Evolutionary conservation across 2,888 invertebrate species (phyloP).

Genomic region (Chesias legatella): DNA sequence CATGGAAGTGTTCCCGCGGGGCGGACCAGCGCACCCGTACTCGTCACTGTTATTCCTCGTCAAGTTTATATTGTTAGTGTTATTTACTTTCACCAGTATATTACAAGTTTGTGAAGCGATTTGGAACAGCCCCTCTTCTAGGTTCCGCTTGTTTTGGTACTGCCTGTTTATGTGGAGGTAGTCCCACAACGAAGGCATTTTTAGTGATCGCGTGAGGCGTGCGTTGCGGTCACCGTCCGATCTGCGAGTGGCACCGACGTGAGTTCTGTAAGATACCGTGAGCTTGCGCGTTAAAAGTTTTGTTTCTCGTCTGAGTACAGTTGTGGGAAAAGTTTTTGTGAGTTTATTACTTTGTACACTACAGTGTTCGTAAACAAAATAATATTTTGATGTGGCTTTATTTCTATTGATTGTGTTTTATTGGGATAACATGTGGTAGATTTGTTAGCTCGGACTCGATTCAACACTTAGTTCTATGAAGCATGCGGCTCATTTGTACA

Average conservation of each 20-base stretch:
- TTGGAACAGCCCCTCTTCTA: conserved; percentile 88
- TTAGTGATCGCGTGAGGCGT: conserved; percentile 35
- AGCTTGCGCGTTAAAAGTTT: conserved; percentile 69
- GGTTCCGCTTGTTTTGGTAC: conserved; percentile 80
- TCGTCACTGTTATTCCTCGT: conserved; percentile 83
- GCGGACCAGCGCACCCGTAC: conserved; percentile 75
- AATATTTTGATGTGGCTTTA: no score
- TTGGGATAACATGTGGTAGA: no score
- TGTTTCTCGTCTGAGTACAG: conserved; percentile 35
- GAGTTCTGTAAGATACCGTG: conserved; percentile 21
- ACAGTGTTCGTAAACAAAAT: conserved; percentile 1
- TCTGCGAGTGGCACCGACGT: conserved; percentile 32
- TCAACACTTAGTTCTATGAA: no score
- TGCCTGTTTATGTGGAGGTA: conserved; percentile 75
- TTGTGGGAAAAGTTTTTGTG: conserved; percentile 26
- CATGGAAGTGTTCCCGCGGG: conserved; percentile 65
- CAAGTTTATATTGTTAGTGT: conserved; percentile 86
- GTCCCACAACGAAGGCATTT: conserved; percentile 83
- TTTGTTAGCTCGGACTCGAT: no score
- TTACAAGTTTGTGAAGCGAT: conserved; percentile 90
- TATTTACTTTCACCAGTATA: conserved; percentile 87
- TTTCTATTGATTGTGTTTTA: neutral
- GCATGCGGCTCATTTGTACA: no score
- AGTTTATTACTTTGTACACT: neutral
- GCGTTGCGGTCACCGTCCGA: conserved; percentile 33